These are phyloP conservation scores for Resseliella maxima DNA, from an alignment of 2,888 invertebrate genomes.

Conservation along the genomic window DNA sequence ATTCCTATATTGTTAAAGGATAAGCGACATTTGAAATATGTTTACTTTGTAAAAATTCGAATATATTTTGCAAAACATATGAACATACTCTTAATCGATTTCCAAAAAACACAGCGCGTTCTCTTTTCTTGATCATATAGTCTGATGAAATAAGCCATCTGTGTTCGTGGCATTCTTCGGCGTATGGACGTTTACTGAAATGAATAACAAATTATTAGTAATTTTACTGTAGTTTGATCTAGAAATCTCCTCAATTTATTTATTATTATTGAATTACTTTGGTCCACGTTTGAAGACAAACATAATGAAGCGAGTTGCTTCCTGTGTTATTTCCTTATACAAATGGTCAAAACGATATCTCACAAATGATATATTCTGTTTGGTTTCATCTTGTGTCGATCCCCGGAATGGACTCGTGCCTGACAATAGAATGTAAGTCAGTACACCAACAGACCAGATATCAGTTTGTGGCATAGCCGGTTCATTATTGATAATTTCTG, in stretches of 20 bases:
- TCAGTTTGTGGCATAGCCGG: constrained; percentile 91
- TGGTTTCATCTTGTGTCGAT: constrained; percentile 82
- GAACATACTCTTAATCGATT: constrained; percentile 78
- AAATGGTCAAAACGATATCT: constrained; percentile 94
- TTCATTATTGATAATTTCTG: constrained; percentile 89
- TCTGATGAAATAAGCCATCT: constrained; percentile 94
- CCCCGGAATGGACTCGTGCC: constrained; percentile 94
- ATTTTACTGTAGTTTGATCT: not conserved
- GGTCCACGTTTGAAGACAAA: constrained; percentile 94
- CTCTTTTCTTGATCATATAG: constrained; percentile 92
- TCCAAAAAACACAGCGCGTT: constrained; percentile 86
- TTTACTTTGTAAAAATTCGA: not conserved
- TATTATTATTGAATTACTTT: constrained; percentile 76
- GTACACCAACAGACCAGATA: constrained; percentile 94
- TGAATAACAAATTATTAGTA: constrained; percentile 58
- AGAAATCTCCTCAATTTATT: no score
- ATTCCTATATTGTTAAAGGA: constrained; percentile 71
- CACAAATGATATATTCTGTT: constrained; percentile 91
- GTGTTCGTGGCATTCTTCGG: constrained; percentile 95
- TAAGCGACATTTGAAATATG: constrained; percentile 49
- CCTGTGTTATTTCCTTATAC: constrained; percentile 93
- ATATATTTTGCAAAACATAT: no score
- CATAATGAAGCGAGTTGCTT: constrained; percentile 94
- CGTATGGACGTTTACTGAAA: constrained; percentile 88
- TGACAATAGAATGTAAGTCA: constrained; percentile 91